phyloP scores from a whole-genome alignment of 2,888 invertebrate genomes.

The Artemia sinica region DNA sequence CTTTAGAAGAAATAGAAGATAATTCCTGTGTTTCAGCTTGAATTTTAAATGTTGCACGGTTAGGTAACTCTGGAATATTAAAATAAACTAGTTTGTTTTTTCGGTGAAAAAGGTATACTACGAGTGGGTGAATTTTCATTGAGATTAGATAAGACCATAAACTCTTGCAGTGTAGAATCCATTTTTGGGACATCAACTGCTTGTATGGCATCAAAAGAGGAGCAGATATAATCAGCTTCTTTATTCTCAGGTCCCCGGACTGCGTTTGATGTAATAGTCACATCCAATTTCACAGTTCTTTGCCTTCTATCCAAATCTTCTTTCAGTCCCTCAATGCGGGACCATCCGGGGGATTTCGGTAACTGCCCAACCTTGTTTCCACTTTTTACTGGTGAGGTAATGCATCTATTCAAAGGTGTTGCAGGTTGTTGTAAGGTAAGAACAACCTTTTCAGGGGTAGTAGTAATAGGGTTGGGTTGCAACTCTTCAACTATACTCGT shows the following conservation, averaged over 20 bases:
- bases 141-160: not conserved
- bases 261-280: not conserved
- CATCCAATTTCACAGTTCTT: not conserved
- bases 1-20: not conserved
- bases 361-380: not conserved
- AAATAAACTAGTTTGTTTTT: too few species aligned
- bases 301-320: not conserved
- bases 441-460: too few species aligned
- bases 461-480: too few species aligned
- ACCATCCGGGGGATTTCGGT: not conserved
- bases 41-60: not conserved
- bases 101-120: not conserved
- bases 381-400: too few species aligned
- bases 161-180: too few species aligned
- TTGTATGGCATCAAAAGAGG: not conserved
- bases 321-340: not conserved
- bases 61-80: not conserved
- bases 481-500: too few species aligned
- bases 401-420: too few species aligned
- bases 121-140: not conserved
- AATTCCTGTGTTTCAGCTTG: constrained; percentile 1
- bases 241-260: not conserved
- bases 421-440: too few species aligned
- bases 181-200: too few species aligned
- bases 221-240: not conserved